A percentile compares a stretch with the other conserved stretches of the same genome.
Evolutionary conservation across 2,888 invertebrate species (phyloP).

Genomic region (Yponomeuta plumbellus): DNA sequence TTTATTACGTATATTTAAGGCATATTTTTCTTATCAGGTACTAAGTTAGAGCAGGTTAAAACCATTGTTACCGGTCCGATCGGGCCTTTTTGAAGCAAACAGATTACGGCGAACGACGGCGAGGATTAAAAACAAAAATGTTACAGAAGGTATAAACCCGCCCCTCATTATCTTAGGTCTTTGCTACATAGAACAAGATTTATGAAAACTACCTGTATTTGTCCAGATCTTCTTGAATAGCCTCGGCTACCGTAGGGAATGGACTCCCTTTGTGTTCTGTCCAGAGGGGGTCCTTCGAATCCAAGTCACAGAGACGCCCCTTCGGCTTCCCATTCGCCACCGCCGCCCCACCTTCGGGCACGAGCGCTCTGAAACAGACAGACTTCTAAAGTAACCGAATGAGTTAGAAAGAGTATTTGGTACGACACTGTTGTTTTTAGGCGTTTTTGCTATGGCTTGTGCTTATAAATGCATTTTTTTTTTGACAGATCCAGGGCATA

Average conservation of each 20-base stretch:
- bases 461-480: no score
- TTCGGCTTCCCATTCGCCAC: constrained; percentile 83
- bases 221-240: constrained; percentile 98
- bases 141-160: not conserved
- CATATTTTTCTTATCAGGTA: no score
- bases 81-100: no score
- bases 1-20: no score
- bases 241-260: constrained; percentile 96
- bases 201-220: constrained; percentile 82
- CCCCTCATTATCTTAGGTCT: not conserved
- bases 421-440: no score
- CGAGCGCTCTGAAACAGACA: constrained; percentile 49
- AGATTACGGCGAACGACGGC: no score
- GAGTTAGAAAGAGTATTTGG: not conserved
- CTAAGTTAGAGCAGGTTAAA: no score
- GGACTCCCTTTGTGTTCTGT: constrained; percentile 94
- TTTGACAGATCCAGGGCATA: no score
- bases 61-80: no score
- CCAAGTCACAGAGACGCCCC: constrained; percentile 92
- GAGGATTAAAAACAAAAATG: no score
- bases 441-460: no score
- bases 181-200: no score
- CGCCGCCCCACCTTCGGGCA: constrained; percentile 60
- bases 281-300: constrained; percentile 95
- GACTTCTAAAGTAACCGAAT: not conserved